Evolutionary conservation across 2,888 invertebrate genomes (phyloP).

Genomic region (Diarsia rubi): DNA sequence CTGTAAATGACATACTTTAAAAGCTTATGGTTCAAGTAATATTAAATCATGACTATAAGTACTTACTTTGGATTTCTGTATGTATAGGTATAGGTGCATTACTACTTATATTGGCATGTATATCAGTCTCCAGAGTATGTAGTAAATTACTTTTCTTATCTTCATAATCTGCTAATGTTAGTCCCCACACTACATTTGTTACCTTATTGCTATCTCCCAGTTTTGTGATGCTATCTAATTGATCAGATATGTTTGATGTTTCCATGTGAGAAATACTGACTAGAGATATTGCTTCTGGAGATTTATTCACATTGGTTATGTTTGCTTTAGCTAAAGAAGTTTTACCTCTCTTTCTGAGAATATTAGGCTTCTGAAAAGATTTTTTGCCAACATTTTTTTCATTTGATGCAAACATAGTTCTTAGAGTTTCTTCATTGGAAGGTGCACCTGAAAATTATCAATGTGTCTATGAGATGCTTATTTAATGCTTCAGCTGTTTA

Average conservation of each 20-base stretch:
- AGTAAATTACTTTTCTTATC: constrained; percentile 37
- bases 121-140: constrained; percentile 55
- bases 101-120: constrained; percentile 55
- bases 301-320: constrained; percentile 65
- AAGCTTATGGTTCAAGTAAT: neutral
- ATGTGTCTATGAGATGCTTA: neutral
- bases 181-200: constrained; percentile 43
- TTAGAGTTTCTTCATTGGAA: constrained; percentile 60
- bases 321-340: constrained; percentile 59
- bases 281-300: constrained; percentile 61
- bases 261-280: constrained; percentile 36
- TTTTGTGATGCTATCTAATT: constrained; percentile 23
- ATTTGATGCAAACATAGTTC: constrained; percentile 82
- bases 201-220: constrained; percentile 25
- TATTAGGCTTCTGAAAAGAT: constrained; percentile 86
- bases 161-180: constrained; percentile 48
- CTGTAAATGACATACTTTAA: neutral
- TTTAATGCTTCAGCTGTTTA: neutral
- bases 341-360: constrained; percentile 81
- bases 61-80: constrained; percentile 48
- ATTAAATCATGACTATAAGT: neutral
- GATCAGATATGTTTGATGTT: constrained; percentile 28
- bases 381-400: constrained; percentile 78
- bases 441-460: constrained; percentile 41
- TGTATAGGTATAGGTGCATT: constrained; percentile 18